Evolutionary conservation across 1,140 invertebrate species (phyloP), one percentile per base, ranked within the genome.

Genomic region (Planococcus citri): DNA sequence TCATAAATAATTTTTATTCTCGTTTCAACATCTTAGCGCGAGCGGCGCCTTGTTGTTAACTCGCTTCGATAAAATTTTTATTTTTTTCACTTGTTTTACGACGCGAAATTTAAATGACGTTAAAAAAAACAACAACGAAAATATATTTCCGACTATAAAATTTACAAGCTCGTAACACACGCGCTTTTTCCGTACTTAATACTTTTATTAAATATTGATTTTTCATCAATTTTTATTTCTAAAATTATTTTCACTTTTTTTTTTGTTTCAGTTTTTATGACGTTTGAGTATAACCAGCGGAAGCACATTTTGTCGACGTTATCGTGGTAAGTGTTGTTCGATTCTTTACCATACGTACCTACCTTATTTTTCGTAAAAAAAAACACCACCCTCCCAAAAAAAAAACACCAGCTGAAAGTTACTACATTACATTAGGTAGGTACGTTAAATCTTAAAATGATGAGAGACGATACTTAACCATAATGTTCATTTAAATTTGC

Each of bases 211-310:
- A 20, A 17, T 51, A 51, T 51, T 20, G 41, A 51, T 51, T 51
- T 51, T 17, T 14, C 41, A 20, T 51, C 41, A 51, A 51, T 20
- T 51, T 51, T 51, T 51, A 17, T 51, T 51, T 20, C 3, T 51
- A 2, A 51, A 51, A 51, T 51, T 51, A 51, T 9, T 9, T 51
- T 9, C 17, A 9, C 41, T 3, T 51, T 9, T 51, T 51, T 51
- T 51, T 51, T 20, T 51, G 41, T 51, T 51, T 20, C 41, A 51
- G 41, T 51, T 51, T 51, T 51, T 51, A 51, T 51, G 41, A 51
- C 41, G 41, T n/a, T 51, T 51, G 6, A 17, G 41, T n/a, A 3
- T 51, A 14, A n/a, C n/a, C 41, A 51, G 3, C 41, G 29, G 29
- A 12, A 33, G 29, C 17, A 20, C 41, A 9, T 14, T 51, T 51